Conservation (phyloP, 2,888 invertebrate genomes). For the Tetramorium bicarinatum region DNA sequence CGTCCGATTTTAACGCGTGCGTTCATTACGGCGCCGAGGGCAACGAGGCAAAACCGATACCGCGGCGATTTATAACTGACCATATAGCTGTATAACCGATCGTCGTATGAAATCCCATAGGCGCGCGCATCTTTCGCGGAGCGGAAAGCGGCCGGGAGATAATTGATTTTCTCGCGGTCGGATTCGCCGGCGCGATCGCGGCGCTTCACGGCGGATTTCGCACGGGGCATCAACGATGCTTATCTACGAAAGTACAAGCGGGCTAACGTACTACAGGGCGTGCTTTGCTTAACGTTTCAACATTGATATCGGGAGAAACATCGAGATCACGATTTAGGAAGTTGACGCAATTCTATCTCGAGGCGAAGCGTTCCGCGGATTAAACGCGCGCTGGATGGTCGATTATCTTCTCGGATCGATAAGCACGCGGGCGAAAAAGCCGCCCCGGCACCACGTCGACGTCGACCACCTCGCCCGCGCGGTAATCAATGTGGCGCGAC, state of each 20-base stretch:
- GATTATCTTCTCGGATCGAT: constrained; percentile 38
- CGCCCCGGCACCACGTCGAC: neutral
- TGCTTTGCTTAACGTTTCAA: neutral
- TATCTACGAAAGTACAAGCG: neutral
- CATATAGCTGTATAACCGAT: neutral
- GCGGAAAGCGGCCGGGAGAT: constrained; percentile 1
- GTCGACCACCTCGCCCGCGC: constrained; percentile 1
- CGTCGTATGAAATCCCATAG: constrained; percentile 1
- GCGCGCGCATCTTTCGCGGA: constrained; percentile 3
- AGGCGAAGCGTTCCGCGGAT: constrained; percentile 32
- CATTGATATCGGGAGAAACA: neutral
- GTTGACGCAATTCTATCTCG: constrained; percentile 10
- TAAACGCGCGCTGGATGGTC: neutral
- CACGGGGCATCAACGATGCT: neutral
- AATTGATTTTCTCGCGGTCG: constrained; percentile 38
- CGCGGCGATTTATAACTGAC: constrained; percentile 59
- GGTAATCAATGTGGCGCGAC: constrained; percentile 25
- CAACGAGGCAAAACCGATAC: constrained; percentile 47
- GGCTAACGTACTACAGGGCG: neutral
- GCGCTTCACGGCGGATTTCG: constrained; percentile 8
- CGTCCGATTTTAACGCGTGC: constrained; percentile 64
- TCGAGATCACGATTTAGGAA: constrained; percentile 35
- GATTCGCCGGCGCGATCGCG: neutral
- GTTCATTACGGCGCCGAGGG: constrained; percentile 56
- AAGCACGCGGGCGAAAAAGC: constrained; percentile 21